Conservation (phyloP, 64 coral and sea anemone species). For the Dendrophyllia cribrosa region DNA sequence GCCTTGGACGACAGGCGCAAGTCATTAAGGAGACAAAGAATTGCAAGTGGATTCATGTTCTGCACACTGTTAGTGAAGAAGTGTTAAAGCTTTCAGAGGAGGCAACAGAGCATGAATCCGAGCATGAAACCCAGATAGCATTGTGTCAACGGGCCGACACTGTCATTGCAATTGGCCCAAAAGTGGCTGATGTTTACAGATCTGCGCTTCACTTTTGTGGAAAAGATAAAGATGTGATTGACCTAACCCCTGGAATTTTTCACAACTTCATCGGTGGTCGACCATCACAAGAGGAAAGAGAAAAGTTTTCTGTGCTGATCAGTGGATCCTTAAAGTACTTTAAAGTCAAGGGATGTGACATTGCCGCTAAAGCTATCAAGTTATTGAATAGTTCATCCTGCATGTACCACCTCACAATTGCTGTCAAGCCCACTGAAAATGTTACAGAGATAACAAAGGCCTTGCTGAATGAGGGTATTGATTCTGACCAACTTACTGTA, state of each 20-base stretch:
- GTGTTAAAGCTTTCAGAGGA: neutral
- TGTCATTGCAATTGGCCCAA: conserved; percentile 28
- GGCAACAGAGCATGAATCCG: neutral
- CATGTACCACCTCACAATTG: conserved; percentile 6
- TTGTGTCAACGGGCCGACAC: conserved; percentile 10
- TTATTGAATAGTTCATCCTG: neutral
- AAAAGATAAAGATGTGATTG: conserved; percentile 20
- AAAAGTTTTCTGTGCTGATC: neutral
- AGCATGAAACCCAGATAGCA: conserved; percentile 10
- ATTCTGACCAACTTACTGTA: neutral
- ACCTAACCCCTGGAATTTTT: conserved; percentile 16
- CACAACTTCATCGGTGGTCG: neutral
- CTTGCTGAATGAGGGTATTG: neutral
- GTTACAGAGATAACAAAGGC: conserved; percentile 9
- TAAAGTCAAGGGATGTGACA: conserved; percentile 38
- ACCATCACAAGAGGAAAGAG: neutral
- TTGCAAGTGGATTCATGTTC: conserved; percentile 42
- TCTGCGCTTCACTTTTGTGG: neutral
- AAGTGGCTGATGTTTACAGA: conserved; percentile 25
- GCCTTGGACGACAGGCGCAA: conserved; percentile 18
- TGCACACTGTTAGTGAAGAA: conserved; percentile 39
- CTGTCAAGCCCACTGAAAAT: conserved; percentile 7
- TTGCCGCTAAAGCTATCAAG: conserved; percentile 22
- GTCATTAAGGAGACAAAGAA: conserved; percentile 8
- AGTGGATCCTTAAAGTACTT: conserved; percentile 30